Evolutionary conservation across 2,797 vertebrate genomes (phyloP).

Genomic region (Trachurus trachurus): DNA sequence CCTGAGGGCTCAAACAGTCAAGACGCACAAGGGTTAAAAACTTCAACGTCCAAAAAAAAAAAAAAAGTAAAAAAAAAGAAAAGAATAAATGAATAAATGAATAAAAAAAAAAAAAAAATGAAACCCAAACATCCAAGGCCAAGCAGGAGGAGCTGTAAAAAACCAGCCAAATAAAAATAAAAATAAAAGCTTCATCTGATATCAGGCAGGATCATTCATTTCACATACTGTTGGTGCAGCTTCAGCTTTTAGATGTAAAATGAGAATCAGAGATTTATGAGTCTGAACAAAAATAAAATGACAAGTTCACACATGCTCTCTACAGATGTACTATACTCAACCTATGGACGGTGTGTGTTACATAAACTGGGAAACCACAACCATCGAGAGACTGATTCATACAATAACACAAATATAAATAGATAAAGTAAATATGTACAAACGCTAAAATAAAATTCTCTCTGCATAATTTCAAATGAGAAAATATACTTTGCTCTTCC

Average conservation of each 20-base stretch:
- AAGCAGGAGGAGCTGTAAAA: conserved; percentile 50
- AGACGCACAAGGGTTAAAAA: conserved; percentile 45
- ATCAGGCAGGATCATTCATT: conserved; percentile 12
- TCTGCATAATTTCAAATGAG: not conserved
- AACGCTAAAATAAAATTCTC: not conserved
- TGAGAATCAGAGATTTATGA: conserved; percentile 41
- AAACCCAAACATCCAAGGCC: conserved; percentile 20
- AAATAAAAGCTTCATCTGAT: conserved; percentile 31
- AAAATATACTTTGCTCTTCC: not conserved
- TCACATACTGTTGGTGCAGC: conserved; percentile 22
- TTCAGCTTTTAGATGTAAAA: conserved; percentile 34
- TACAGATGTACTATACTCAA: not conserved
- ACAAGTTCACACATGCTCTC: conserved; percentile 31
- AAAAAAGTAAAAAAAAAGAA: not conserved
- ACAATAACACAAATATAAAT: not conserved
- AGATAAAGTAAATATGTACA: not conserved
- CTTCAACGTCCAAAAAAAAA: conserved; percentile 22
- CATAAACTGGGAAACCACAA: not conserved
- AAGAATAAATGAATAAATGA: not conserved
- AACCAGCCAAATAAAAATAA: conserved; percentile 16
- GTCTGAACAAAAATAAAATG: conserved; percentile 22
- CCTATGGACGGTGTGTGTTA: not conserved
- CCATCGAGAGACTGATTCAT: not conserved
- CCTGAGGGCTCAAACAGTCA: conserved; percentile 56
- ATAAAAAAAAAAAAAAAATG: not conserved